Base-by-base conservation (phyloP, 2,797 vertebrate species). In the Characodon lateralis region DNA sequence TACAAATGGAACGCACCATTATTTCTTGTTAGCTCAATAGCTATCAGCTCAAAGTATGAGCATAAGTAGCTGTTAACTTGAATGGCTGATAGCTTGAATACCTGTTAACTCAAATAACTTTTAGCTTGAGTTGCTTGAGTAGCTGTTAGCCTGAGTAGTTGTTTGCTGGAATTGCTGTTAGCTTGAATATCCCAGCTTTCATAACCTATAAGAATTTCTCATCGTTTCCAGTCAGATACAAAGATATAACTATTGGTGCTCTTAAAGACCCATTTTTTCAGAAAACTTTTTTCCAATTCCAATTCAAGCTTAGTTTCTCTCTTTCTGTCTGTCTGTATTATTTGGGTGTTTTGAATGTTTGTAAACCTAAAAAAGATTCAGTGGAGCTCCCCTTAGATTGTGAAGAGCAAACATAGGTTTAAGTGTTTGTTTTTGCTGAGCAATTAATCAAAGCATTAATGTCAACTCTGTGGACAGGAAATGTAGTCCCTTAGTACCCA, bases 361-460 rank as follows among this genome's bases (percentile, higher is more conserved):
- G 1, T 31, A 28, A n/a, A 58, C 55, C 24, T 58, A 56, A 56
- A 56, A 9, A 3, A 56, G 59, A 61, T 61, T 31, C 2, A 16
- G 16, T 61, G 59, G 28, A 6, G 16, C 6, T 31, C 14, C 59
- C 28, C 31, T 31, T 35, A 18, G 81, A 71, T 71, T 39, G 77
- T 77, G 77, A 58, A 81, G 74, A 69, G 74, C 63, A 83, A 79
- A 83, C 87, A 76, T 78, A 83, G 83, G 50, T 83, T 86, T 89
- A 80, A 84, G 82, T 85, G 77, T 92, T 88, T 87, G 84, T 83
- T 85, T 83, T 86, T 83, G 84, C 76, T 22, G 85, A 89, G 76
- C 77, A 69, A 79, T 77, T 87, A 86, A 91, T 89, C 80, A 88
- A 69, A 91, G 81, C 82, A 87, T 91, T 90, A 86, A 55, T 69